Conservation (phyloP, 2,888 invertebrate genomes). For the Yponomeuta cagnagella region DNA sequence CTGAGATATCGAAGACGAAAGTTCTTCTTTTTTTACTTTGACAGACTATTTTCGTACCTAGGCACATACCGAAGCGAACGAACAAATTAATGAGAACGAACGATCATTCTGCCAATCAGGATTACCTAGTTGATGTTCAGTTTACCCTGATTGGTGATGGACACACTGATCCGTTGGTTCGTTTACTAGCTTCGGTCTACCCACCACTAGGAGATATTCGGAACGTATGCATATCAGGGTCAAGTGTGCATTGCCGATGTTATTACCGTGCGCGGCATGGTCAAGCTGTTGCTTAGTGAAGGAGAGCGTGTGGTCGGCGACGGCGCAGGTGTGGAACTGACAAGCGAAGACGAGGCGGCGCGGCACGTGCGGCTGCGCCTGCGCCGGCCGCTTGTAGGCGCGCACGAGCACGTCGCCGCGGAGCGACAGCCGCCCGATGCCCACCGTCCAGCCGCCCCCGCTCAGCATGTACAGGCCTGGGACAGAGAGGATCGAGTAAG, state of each 20-base stretch:
- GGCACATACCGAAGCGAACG: no score
- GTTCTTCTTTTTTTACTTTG: no score
- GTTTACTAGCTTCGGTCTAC: no score
- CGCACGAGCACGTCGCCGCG: conserved; percentile 94
- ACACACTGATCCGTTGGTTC: no score
- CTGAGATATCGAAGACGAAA: no score
- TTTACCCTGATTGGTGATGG: no score
- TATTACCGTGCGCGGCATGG: conserved; percentile 85
- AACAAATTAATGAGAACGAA: no score
- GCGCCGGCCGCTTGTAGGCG: conserved; percentile 85
- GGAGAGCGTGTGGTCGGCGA: conserved; percentile 87
- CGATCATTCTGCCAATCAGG: no score
- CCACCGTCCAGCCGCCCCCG: conserved; percentile 79
- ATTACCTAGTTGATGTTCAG: no score
- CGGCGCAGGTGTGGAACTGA: conserved; percentile 96
- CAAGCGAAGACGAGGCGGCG: conserved; percentile 87
- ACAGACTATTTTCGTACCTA: no score
- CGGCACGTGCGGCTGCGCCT: conserved; percentile 33
- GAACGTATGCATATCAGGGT: not conserved
- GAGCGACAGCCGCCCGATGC: conserved; percentile 79
- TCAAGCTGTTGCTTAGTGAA: conserved; percentile 93
- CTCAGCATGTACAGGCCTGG: conserved; percentile 82
- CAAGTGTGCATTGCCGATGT: not conserved
- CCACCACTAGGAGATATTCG: no score
- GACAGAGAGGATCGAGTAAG: conserved; percentile 20